Percentiles rank a stretch among this genome's conserved stretches.
Conservation (phyloP, 2,888 invertebrate genomes). For the Trichogramma dendrolimi region DNA sequence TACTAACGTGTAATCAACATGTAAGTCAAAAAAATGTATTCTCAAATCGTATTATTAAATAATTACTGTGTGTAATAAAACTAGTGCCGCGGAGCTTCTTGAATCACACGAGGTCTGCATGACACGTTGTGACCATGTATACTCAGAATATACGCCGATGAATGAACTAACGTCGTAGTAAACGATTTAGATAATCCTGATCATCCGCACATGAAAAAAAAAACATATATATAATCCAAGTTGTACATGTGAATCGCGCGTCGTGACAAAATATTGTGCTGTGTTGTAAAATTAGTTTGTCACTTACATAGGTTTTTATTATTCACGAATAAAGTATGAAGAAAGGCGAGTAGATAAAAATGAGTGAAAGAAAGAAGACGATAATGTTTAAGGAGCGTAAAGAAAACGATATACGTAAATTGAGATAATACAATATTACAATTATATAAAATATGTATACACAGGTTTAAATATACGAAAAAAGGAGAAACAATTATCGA, state of each 20-base stretch:
- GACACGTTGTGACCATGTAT: too few relatives aligned
- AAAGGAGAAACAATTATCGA: constrained; percentile 29
- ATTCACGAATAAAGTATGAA: constrained; percentile 10
- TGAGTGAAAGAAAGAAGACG: constrained; percentile 17
- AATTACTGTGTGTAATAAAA: too few relatives aligned
- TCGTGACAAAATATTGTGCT: constrained; percentile 50
- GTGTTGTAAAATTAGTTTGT: constrained; percentile 52
- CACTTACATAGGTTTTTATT: constrained; percentile 44
- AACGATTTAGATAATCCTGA: neutral
- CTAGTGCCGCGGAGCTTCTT: constrained; percentile 27
- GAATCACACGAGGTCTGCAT: constrained; percentile 3
- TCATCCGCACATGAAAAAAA: constrained; percentile 5
- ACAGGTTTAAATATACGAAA: constrained; percentile 21
- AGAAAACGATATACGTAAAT: constrained; percentile 48
- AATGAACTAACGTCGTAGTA: neutral
- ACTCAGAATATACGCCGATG: constrained; percentile 12
- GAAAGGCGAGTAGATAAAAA: neutral
- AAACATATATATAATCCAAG: constrained; percentile 8
- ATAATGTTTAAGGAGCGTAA: constrained; percentile 23
- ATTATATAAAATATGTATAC: constrained; percentile 34
- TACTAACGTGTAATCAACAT: too few relatives aligned
- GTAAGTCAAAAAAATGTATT: too few relatives aligned
- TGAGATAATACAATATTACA: constrained; percentile 42
- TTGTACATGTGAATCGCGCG: constrained; percentile 30
- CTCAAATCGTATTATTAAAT: too few relatives aligned